A percentile compares a stretch with the other conserved stretches of the same genome.
Evolutionary conservation across 30 jellyfish, hydroid and myxozoan species (phyloP).

Genomic region (Pseudorhiza aurosa): DNA sequence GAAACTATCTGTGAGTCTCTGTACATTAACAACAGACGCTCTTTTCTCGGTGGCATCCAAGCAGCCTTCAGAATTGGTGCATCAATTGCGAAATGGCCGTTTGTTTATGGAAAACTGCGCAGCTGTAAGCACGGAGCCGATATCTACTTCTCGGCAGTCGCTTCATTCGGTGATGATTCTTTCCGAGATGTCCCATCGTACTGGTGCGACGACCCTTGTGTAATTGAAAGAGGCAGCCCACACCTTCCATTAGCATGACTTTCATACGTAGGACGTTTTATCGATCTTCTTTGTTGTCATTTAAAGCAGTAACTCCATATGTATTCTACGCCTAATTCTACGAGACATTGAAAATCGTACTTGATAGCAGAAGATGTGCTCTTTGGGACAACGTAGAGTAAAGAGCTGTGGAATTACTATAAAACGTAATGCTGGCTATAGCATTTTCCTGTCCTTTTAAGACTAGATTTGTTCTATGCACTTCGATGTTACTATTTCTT

Average conservation of each 20-base stretch:
- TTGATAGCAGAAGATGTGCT: too few species aligned
- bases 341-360: too few species aligned
- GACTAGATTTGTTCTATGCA: too few species aligned
- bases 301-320: too few species aligned
- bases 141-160: constrained; percentile 42
- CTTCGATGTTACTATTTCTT: too few species aligned
- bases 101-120: background rate
- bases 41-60: constrained; percentile 8
- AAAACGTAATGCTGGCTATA: too few species aligned
- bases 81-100: constrained; percentile 38
- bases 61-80: constrained; percentile 7
- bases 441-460: too few species aligned
- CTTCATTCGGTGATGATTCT: constrained; percentile 23
- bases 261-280: background rate
- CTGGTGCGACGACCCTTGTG: constrained; percentile 55
- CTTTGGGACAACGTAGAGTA: too few species aligned
- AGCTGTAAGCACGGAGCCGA: constrained; percentile 50
- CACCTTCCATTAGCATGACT: background rate
- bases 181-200: constrained; percentile 8
- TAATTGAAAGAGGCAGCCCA: constrained; percentile 37
- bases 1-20: constrained; percentile 10
- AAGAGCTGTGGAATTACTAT: too few species aligned
- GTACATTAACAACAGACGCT: background rate
- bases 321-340: too few species aligned
- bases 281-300: too few species aligned